Base-by-base conservation (phyloP, 2,113 vertebrate genomes). In the Hyaena hyaena region DNA sequence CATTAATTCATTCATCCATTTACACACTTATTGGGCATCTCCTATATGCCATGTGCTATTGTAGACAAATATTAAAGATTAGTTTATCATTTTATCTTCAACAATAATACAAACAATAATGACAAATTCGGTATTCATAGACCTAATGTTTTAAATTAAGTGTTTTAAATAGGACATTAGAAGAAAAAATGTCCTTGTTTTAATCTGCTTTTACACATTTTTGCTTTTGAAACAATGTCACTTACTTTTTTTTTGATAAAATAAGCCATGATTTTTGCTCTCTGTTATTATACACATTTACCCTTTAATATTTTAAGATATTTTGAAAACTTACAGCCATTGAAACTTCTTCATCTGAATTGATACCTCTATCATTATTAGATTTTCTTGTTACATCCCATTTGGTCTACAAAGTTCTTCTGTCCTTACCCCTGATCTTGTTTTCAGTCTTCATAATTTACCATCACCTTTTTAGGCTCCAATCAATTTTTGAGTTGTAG, bases 191-290 rank as follows among this genome's bases (percentile, higher is more conserved):
- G 1, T 58, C 14, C 12, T 31, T 45, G 19, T 63, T 88, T 79
- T 89, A 12, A 4, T 84, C 77, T 88, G 63, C 2, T 95, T 39
- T 45, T 66, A 81, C 55, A 92, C 43, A 88, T 35, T 81, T 95
- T 63, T 92, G 35, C 80, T 92, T 96, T 6, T 84, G 68, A 89
- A 74, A 95, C 45, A 84, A 85, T n/a, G 19, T 39, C 7, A 33
- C 3, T 82, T 90, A 3, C 39, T 1, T 84, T 84, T 88, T 12
- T 66, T 66, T 63, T 65, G 8, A 45, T 85, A 73, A 74, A 88
- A 45, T 26, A 81, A 35, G 15, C 16, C 58, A 53, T 24, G 48
- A 82, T 85, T 93, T 88, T 14, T 28, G 19, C 24, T 92, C 81
- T 48, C 15, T 69, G 8, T 69, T 96, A 82, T 33, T 23, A 69